Conservation (phyloP, 2,888 invertebrate genomes). For the Helobdella robusta region DNA sequence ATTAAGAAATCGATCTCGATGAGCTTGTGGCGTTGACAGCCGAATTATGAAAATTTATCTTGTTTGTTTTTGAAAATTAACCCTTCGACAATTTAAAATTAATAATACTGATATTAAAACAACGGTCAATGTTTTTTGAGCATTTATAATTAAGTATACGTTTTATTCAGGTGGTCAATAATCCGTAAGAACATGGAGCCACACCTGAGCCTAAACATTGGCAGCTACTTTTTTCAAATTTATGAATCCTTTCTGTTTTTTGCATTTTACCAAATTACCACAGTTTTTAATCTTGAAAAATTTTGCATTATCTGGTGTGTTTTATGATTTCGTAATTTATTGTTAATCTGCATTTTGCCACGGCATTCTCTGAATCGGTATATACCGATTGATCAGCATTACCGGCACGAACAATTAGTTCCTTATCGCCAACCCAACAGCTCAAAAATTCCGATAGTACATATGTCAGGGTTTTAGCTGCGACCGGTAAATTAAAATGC, state of each 20-base stretch:
- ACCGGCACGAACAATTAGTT: background rate
- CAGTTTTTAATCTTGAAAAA: too few relatives aligned
- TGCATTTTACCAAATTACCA: too few relatives aligned
- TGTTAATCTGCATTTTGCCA: too few relatives aligned
- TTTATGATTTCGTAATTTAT: too few relatives aligned
- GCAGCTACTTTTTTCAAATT: too few relatives aligned
- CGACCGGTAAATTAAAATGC: too few relatives aligned
- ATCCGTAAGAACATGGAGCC: too few relatives aligned
- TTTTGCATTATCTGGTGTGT: too few relatives aligned
- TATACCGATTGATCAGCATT: slow-evolving; percentile 20
- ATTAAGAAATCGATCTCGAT: background rate
- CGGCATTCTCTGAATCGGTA: slow-evolving; percentile 12
- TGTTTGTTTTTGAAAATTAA: slow-evolving; percentile 1
- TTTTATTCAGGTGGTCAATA: background rate
- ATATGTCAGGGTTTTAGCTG: too few relatives aligned
- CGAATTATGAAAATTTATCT: background rate
- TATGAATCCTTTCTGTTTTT: too few relatives aligned
- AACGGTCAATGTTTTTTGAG: background rate
- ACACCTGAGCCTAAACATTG: too few relatives aligned
- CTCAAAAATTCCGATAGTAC: slow-evolving; percentile 11
- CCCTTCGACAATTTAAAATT: background rate
- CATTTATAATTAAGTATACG: background rate
- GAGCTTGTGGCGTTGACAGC: background rate
- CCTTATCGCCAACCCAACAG: slow-evolving; percentile 13
- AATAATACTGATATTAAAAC: background rate